Evolutionary conservation across 2,797 vertebrate genomes (phyloP).

Genomic region (Adelosebastes latens): DNA sequence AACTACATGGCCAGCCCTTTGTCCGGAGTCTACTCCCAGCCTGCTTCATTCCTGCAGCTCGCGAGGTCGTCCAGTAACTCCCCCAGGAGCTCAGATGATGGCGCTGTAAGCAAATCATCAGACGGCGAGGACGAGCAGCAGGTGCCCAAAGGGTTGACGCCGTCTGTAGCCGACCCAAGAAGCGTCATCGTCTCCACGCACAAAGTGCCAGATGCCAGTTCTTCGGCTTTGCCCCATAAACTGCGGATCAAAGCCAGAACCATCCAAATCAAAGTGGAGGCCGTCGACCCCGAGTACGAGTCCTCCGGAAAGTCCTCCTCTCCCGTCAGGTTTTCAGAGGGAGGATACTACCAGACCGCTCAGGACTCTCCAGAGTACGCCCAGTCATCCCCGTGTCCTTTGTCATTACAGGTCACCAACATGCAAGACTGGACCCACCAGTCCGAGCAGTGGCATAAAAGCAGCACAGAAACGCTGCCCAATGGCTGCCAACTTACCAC

Average conservation of each 20-base stretch:
- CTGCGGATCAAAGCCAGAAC: conserved; percentile 93
- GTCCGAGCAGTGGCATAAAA: conserved; percentile 89
- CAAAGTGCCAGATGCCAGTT: conserved; percentile 90
- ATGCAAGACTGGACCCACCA: conserved; percentile 91
- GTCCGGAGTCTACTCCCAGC: conserved; percentile 82
- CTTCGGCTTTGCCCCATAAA: conserved; percentile 94
- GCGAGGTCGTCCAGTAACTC: conserved; percentile 91
- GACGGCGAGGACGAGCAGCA: conserved; percentile 97
- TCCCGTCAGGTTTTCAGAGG: conserved; percentile 82
- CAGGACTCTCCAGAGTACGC: conserved; percentile 75
- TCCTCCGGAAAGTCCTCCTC: conserved; percentile 84
- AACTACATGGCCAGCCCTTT: conserved; percentile 84
- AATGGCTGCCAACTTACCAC: conserved; percentile 70
- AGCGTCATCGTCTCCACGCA: conserved; percentile 86
- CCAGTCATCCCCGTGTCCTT: conserved; percentile 85
- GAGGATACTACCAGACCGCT: conserved; percentile 79
- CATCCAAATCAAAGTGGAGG: conserved; percentile 93
- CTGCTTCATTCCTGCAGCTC: conserved; percentile 87
- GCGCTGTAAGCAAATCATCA: conserved; percentile 89
- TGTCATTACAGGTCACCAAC: conserved; percentile 90
- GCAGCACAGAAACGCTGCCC: conserved; percentile 53
- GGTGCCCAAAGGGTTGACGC: conserved; percentile 91
- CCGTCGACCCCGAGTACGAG: conserved; percentile 89
- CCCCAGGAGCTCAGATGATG: conserved; percentile 91
- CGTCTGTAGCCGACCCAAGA: conserved; percentile 85